Evolutionary conservation across 2,888 invertebrate genomes (phyloP), one percentile per base, ranked within the genome.

Genomic region (Therioaphis trifolii): DNA sequence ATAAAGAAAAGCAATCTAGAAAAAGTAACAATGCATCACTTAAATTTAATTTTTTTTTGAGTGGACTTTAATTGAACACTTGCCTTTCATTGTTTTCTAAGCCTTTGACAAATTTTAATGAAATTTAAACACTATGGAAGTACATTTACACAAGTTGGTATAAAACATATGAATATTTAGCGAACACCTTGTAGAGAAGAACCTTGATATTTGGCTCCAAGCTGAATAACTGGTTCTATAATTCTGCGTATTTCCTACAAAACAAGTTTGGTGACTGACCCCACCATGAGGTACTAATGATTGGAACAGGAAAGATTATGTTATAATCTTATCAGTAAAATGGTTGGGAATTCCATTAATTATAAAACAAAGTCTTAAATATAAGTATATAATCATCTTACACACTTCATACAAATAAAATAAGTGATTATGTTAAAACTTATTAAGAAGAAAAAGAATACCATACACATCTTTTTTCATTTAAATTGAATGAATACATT

Each of bases 311-410:
- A 52, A 7, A 52, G 52, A 52, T 52, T 15, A 49, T 49, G 15
- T 5, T n/a, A n/a, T n/a, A 52, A 52, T 52, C 18, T 58, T 79
- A 78, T 78, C 78, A 69, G 40, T 40, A 11, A 27, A 79, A 43
- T 79, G n/a, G 69, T 43, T n/a, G 43, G 55, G 15, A 79, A 69
- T 40, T 27, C 58, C 27, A 79, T 40, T 78, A 78, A 79, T 69
- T 69, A 69, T 35, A 29, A 52, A 35, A 68, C 24, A 4, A 49
- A 12, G 14, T 66, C 71, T 82, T 49, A 63, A 52, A 52, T 82
- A 24, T 74, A 82, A 74, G 82, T 82, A 74, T 74, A 77, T 77
- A 82, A 82, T 74, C 72, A 66, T 49, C 71, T 46, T 72, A 49
- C 35, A 82, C 63, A 63, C 49, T 21, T 68, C 80, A 71, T 74